Conservation (phyloP, 2,888 invertebrate genomes). For the Adineta ricciae region DNA sequence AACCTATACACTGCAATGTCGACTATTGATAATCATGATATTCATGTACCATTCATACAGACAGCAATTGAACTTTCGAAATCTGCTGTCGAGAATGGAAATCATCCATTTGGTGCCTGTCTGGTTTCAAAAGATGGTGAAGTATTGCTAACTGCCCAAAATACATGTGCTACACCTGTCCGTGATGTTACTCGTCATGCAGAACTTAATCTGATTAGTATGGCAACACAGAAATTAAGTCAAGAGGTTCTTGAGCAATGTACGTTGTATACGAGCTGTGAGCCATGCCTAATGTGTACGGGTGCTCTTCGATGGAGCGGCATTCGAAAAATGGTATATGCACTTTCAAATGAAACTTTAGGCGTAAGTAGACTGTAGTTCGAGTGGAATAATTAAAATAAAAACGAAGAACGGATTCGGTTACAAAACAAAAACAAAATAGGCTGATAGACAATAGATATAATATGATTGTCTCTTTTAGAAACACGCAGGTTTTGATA, state of each 20-base stretch:
- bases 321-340: background rate
- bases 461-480: too few species aligned
- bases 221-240: background rate
- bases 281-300: background rate
- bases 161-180: background rate
- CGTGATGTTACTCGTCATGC: background rate
- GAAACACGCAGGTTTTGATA: background rate
- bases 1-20: too few species aligned
- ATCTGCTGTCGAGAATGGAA: background rate
- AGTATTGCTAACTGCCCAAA: constrained; percentile 10
- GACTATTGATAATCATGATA: background rate
- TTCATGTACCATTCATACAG: background rate
- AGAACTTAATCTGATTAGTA: constrained; percentile 10
- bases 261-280: constrained; percentile 10
- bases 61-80: background rate
- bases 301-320: background rate
- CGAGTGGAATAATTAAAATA: too few species aligned
- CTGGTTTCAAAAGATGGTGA: background rate
- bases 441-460: too few species aligned
- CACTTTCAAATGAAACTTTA: background rate
- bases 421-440: too few species aligned
- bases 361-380: background rate
- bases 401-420: too few species aligned
- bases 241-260: background rate
- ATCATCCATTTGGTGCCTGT: constrained; percentile 8